Evolutionary conservation across 2,113 vertebrate species (phyloP).

Genomic region (Ceyx melanurus): DNA sequence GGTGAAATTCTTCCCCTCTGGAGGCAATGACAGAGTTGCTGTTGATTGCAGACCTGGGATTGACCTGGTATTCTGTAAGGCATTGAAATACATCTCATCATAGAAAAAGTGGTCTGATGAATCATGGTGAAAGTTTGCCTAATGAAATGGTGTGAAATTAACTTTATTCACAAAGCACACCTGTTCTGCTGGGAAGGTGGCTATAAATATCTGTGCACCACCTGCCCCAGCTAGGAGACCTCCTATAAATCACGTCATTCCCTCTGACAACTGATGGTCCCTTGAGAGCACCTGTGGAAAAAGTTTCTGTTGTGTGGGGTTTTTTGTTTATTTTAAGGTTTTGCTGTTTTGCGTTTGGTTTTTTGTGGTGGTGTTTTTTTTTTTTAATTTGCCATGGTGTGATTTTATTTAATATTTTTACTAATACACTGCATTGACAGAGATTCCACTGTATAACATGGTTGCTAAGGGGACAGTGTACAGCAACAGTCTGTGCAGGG

Average conservation of each 20-base stretch:
- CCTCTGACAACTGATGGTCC: constrained; percentile 1
- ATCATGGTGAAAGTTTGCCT: constrained; percentile 25
- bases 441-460: background rate
- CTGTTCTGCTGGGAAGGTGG: constrained; percentile 37
- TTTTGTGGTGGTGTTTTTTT: accelerated
- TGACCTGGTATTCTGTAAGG: background rate
- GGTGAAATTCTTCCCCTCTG: background rate
- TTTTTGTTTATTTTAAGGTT: too few relatives aligned
- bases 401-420: background rate
- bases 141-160: constrained; percentile 53
- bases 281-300: background rate
- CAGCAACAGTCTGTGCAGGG: background rate
- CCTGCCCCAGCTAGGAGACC: constrained; percentile 38
- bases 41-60: background rate
- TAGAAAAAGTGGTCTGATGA: constrained; percentile 3
- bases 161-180: constrained; percentile 57
- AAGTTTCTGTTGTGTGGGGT: background rate
- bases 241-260: constrained; percentile 50
- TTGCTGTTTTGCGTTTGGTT: background rate
- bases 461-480: background rate
- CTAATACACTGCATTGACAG: background rate
- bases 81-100: background rate
- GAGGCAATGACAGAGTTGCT: background rate
- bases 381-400: accelerated
- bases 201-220: constrained; percentile 61